A percentile compares a stretch with the other conserved stretches of the same genome.
Conservation (phyloP, 1,140 invertebrate genomes). For the Leptinotarsa texana region DNA sequence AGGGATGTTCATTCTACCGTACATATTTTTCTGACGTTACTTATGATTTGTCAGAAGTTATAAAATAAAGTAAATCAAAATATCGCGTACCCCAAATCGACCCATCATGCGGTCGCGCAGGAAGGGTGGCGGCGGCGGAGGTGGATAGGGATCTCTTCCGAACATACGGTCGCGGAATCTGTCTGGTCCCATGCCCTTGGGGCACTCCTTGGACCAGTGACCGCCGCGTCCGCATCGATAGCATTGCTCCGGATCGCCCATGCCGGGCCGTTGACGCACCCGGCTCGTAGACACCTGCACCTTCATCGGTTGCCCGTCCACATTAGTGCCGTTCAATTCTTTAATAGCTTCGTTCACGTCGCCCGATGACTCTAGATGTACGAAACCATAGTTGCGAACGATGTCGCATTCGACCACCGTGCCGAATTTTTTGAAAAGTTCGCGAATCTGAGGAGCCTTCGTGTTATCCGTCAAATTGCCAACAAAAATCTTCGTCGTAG, state of each 20-base stretch:
- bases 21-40: not conserved
- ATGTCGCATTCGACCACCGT: slow-evolving; percentile 90
- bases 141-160: slow-evolving; percentile 80
- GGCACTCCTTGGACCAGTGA: slow-evolving; percentile 94
- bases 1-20: too few species aligned
- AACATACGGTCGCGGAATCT: slow-evolving; percentile 82
- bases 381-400: slow-evolving; percentile 89
- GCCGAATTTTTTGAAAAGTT: slow-evolving; percentile 85
- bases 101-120: slow-evolving; percentile 84
- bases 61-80: slow-evolving; percentile 11
- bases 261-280: slow-evolving; percentile 88
- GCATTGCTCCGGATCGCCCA: slow-evolving; percentile 93
- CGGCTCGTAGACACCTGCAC: slow-evolving; percentile 89
- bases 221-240: slow-evolving; percentile 91
- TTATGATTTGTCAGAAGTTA: not conserved
- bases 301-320: slow-evolving; percentile 86
- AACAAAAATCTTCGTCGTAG: slow-evolving; percentile 88
- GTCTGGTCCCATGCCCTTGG: slow-evolving; percentile 75
- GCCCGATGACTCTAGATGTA: slow-evolving; percentile 81
- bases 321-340: slow-evolving; percentile 81
- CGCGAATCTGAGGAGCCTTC: slow-evolving; percentile 82
- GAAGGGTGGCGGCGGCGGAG: slow-evolving; percentile 82
- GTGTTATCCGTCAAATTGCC: slow-evolving; percentile 88
- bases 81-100: slow-evolving; percentile 72
- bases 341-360: slow-evolving; percentile 84